Percentiles rank a stretch among this genome's conserved stretches.
Evolutionary conservation across 2,797 vertebrate species (phyloP).

Genomic region (Heteromormyrus szaboi): DNA sequence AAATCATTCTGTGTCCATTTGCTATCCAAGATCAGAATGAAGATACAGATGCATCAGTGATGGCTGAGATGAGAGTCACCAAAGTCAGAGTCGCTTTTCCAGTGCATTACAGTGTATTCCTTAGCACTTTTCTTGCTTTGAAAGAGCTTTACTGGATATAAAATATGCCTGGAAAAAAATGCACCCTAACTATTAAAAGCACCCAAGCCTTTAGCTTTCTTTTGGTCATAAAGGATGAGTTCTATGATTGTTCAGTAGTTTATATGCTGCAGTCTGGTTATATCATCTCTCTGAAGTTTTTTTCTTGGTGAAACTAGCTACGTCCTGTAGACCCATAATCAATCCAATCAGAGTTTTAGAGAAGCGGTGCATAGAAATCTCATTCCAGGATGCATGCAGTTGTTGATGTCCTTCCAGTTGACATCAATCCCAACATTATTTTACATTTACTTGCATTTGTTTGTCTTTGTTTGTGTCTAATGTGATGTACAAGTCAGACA

Average conservation of each 20-base stretch:
- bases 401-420: not conserved
- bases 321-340: not conserved
- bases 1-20: not conserved
- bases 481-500: not conserved
- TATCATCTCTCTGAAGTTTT: not conserved
- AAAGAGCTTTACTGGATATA: not conserved
- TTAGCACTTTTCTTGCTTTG: not conserved
- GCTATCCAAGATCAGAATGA: not conserved
- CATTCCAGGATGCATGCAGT: not conserved
- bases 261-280: not conserved
- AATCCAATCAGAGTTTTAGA: not conserved
- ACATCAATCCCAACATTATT: not conserved
- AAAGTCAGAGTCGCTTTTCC: not conserved
- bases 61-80: not conserved
- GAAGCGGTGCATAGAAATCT: not conserved
- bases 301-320: not conserved
- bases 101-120: not conserved
- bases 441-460: not conserved
- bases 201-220: not conserved
- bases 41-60: not conserved
- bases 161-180: not conserved
- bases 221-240: not conserved
- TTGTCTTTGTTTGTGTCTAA: not conserved
- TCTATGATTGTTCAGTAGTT: not conserved
- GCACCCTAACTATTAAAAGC: not conserved